Conservation (phyloP, 1,140 invertebrate species). For the Linepithema humile region DNA sequence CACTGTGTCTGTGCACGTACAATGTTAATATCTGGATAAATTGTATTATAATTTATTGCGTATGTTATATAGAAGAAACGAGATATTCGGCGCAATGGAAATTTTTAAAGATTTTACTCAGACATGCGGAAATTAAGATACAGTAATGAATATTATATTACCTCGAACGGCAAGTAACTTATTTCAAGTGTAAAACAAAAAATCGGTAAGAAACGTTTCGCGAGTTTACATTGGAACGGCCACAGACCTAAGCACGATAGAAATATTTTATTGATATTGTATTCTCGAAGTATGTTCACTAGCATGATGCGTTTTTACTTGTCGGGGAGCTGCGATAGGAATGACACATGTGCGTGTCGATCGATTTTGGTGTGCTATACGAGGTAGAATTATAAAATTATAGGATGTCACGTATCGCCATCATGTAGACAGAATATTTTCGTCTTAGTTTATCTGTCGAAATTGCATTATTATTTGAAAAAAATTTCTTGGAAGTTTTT, state of each 20-base stretch:
- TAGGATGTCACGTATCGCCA: neutral
- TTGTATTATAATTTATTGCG: neutral
- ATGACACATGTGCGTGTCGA: neutral
- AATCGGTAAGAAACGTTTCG: neutral
- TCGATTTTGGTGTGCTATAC: neutral
- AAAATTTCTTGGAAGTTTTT: neutral
- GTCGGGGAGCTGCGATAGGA: neutral
- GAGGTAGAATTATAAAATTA: conserved; percentile 4
- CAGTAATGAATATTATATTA: neutral
- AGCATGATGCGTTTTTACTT: neutral
- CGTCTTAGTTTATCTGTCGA: neutral
- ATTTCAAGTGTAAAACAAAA: neutral
- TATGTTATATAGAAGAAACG: neutral
- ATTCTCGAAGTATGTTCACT: neutral
- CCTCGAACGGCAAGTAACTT: conserved; percentile 30
- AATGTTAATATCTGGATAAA: conserved; percentile 28
- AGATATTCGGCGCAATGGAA: neutral
- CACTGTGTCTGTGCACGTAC: neutral
- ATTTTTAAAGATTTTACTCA: neutral
- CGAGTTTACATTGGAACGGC: conserved; percentile 8
- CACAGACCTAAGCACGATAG: conserved; percentile 16
- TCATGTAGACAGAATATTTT: neutral
- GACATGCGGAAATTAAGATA: neutral
- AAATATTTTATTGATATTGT: conserved; percentile 12
- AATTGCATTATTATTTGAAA: neutral